Conservation (phyloP, 2,113 vertebrate genomes). For the Chascanopsetta lugubris region DNA sequence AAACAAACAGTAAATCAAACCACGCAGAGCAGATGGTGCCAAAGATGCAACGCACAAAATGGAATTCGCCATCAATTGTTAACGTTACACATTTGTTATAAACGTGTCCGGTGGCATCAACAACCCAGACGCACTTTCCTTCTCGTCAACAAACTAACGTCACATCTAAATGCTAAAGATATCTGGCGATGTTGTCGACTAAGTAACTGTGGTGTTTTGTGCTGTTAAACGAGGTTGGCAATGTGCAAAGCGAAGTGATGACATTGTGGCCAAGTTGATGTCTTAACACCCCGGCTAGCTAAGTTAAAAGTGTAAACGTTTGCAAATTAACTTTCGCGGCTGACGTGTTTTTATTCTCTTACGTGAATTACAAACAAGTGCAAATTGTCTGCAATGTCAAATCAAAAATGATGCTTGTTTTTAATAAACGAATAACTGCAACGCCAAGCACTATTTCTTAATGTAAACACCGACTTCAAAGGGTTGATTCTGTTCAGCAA, state of each 20-base stretch:
- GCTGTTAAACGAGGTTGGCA: constrained; percentile 16
- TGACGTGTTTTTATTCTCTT: background rate
- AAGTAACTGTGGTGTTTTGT: too few relatives aligned
- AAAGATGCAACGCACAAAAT: background rate
- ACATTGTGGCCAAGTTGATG: constrained; percentile 47
- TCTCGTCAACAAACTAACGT: constrained; percentile 15
- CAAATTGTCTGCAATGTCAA: background rate
- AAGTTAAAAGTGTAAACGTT: constrained; percentile 48
- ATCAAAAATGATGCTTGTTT: background rate
- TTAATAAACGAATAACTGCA: constrained; percentile 33
- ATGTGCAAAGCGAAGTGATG: constrained; percentile 35
- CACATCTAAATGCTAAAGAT: background rate
- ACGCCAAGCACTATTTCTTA: constrained; percentile 59
- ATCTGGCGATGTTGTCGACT: too few relatives aligned
- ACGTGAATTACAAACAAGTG: background rate
- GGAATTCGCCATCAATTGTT: constrained; percentile 1
- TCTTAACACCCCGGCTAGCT: constrained; percentile 44
- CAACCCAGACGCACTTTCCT: constrained; percentile 10
- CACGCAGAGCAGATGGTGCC: background rate
- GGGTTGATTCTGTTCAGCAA: constrained; percentile 58
- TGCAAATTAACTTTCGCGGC: constrained; percentile 34
- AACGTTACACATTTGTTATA: constrained; percentile 14
- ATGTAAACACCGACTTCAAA: constrained; percentile 78
- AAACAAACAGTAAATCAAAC: background rate
- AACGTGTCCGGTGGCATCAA: constrained; percentile 1